phyloP scores from a whole-genome alignment of 2,797 vertebrate genomes.

The Gallirallus australis region DNA sequence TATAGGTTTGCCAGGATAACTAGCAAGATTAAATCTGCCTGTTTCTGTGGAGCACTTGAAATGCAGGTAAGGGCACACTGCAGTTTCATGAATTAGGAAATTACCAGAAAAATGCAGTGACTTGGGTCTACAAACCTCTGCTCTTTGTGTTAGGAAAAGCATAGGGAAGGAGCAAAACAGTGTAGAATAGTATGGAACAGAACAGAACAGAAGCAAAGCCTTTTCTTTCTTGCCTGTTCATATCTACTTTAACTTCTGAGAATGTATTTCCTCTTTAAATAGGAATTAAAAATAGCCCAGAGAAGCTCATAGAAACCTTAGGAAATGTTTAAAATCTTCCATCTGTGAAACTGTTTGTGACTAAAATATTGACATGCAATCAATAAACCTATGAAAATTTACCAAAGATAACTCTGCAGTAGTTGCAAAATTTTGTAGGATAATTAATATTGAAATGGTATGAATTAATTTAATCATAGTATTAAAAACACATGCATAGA shows the following conservation, averaged over 20 bases:
- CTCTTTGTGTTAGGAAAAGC: not conserved
- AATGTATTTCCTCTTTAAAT: not conserved
- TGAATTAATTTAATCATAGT: not conserved
- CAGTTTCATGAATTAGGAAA: not conserved
- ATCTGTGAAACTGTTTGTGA: not conserved
- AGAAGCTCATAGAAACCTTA: not conserved
- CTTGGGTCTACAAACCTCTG: not conserved
- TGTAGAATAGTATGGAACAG: not conserved
- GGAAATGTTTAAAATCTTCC: not conserved
- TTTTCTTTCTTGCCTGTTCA: not conserved
- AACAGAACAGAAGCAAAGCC: not conserved
- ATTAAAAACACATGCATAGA: not conserved
- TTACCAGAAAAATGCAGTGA: not conserved
- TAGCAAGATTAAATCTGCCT: not conserved
- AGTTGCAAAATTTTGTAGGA: not conserved
- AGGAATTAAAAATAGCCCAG: not conserved
- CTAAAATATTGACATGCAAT: constrained; percentile 30
- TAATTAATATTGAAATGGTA: constrained; percentile 19
- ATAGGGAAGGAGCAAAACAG: not conserved
- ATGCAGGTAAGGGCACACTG: not conserved
- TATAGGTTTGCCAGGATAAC: not conserved
- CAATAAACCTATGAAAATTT: constrained; percentile 46
- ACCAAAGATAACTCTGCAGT: not conserved
- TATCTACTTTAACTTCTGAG: not conserved
- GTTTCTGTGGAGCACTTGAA: not conserved